These are phyloP conservation scores for Labroides dimidiatus DNA, from an alignment of 2,797 vertebrate genomes.

Conservation along the genomic window DNA sequence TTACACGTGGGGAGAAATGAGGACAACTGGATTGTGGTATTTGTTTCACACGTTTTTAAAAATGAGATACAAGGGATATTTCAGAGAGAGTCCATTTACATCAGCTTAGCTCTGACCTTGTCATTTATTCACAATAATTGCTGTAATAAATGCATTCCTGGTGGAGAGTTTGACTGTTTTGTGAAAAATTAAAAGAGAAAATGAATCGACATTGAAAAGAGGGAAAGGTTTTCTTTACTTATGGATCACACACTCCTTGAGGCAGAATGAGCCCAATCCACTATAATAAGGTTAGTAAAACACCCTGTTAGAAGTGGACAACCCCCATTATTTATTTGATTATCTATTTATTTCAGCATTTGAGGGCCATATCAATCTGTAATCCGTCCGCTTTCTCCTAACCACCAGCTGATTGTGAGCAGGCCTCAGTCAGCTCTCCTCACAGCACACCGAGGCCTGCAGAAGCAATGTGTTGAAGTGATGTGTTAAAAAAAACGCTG, in stretches of 20 bases:
- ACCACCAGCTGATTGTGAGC: conserved; percentile 41
- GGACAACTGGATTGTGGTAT: conserved; percentile 25
- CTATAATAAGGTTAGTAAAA: background rate
- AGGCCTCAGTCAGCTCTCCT: conserved; percentile 56
- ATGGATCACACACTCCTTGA: conserved; percentile 12
- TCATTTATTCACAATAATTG: background rate
- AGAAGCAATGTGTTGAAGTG: conserved; percentile 23
- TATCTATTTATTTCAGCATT: background rate
- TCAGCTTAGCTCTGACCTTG: conserved; percentile 37
- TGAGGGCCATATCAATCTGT: conserved; percentile 23
- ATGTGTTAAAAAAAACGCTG: conserved; percentile 26
- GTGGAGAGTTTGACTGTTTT: background rate
- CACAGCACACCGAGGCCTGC: conserved; percentile 41
- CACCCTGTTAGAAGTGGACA: background rate
- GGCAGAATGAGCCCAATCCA: background rate
- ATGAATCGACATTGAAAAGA: background rate
- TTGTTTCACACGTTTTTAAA: background rate
- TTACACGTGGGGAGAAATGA: conserved; percentile 45
- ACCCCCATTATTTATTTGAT: background rate
- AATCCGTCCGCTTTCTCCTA: conserved; percentile 19
- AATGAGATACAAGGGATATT: too few species aligned
- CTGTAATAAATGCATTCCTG: background rate
- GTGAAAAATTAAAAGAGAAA: background rate
- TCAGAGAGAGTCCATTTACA: background rate
- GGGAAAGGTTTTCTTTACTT: conserved; percentile 13